Base-by-base conservation (phyloP, 2,797 vertebrate species). In the Coccyzus lansbergi region DNA sequence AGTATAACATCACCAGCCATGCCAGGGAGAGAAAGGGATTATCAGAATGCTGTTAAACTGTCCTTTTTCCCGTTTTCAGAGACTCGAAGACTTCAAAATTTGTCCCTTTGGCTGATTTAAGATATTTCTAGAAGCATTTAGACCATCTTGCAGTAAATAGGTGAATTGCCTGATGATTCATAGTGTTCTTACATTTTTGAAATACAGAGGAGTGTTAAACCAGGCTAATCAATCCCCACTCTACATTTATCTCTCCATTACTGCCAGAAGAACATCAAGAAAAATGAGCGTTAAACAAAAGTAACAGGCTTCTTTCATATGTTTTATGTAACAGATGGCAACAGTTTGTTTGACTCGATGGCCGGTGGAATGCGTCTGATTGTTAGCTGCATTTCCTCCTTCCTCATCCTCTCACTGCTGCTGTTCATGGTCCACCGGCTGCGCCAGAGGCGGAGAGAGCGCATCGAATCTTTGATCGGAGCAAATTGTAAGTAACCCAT, bases 361-460 rank as follows among this genome's bases (percentile, higher is more conserved):
- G 99, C 99, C 14, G 98, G 99, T 10, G 99, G 99, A 34, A 99
- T 99, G 99, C 98, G 99, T 15, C 98, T 99, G 88, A 99, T 99
- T 0, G 99, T 99, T 92, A 99, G 99, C 98, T 99, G 99, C 92
- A 99, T 99, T 96, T 99, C 99, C 4, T 99, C 99, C 96, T 99
- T 99, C 98, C 99, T 99, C 96, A 99, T 99, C 97, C 98, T 99
- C 81, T 99, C 99, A 2, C 98, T 99, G 97, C 98, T 99, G 94
- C 99, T 99, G 69, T 99, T 99, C 97, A 99, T 99, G 99, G 99
- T 99, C 64, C 99, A 99, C 92, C 97, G 99, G 36, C 98, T 99
- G 36, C 98, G 99, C 15, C 99, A 99, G 98, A 96, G 99, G 53
- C 98, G 99, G 67, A 98, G 99, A 2, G 99, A 99, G 87, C 99